Percentiles rank a stretch among this genome's conserved stretches.
These are phyloP conservation scores for Alouatta palliata DNA, from an alignment of 2,113 vertebrate species.

Conservation along the genomic window DNA sequence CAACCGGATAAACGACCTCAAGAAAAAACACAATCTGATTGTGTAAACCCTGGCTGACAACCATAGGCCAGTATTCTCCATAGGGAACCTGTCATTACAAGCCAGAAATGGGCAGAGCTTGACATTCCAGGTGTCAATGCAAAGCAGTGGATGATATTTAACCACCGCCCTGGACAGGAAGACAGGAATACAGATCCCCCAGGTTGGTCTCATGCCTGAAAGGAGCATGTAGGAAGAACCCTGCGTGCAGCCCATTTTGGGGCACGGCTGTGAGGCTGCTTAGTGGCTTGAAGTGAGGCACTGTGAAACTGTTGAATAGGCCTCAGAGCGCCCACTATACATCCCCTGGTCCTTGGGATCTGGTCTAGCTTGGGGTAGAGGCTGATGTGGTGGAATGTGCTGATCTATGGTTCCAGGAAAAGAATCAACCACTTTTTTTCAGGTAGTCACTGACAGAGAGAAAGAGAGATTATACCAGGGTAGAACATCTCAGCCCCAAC, in stretches of 20 bases:
- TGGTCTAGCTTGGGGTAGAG: not conserved
- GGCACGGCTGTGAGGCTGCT: constrained; percentile 19
- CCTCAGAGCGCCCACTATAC: no score
- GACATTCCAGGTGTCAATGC: not conserved
- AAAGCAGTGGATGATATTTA: not conserved
- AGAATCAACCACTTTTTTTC: not conserved
- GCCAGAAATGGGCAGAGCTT: not conserved
- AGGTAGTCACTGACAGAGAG: not conserved
- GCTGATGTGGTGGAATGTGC: not conserved
- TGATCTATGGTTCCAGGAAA: not conserved
- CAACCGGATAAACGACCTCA: not conserved
- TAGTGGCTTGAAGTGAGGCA: constrained; percentile 11
- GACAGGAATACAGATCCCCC: not conserved
- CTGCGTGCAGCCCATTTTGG: not conserved
- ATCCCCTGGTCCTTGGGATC: not conserved
- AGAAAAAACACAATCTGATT: not conserved
- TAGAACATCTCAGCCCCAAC: not conserved
- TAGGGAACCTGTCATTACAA: not conserved
- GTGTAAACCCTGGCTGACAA: not conserved
- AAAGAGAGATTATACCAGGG: not conserved
- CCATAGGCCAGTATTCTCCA: not conserved
- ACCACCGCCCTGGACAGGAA: not conserved
- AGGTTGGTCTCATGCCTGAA: not conserved
- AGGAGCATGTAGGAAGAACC: not conserved
- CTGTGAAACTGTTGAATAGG: not conserved